Evolutionary conservation across 2,888 invertebrate species (phyloP), one percentile per base, ranked within the genome.

Genomic region (Entomobrya proxima): DNA sequence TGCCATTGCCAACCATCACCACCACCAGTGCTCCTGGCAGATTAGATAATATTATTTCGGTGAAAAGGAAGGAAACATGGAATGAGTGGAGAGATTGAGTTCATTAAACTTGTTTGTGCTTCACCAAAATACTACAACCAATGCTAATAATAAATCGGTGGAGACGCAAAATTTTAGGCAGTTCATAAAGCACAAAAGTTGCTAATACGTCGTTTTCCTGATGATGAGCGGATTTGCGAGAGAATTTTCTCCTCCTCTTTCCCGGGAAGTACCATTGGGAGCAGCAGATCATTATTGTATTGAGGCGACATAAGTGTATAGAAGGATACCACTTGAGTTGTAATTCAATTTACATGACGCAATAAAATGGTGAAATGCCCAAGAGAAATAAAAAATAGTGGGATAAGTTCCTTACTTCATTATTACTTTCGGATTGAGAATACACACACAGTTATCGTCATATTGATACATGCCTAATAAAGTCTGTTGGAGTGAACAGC

Each of bases 281-380:
- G 47, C 3, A 55, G 55, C 4, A 24, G 21, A 55, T 18, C n/a
- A 55, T 40, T 40, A 15, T 40, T 7, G 44, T 11, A 11, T 7
- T 40, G 44, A 40, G 44, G 7, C 7, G 9, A 15, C 15, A 11
- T 40, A 11, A 11, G 44, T 11, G 44, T 15, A 40, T 40, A 11
- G 9, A 11, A 40, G 27, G 24, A 61, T 4, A 24, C 27, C 2
- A 30, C 44, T 69, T n/a, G 2, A 37, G 47, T 44, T 52, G 76
- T 83, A 76, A 83, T 83, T 83, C 76, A 83, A 83, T 83, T 83
- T 83, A 76, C 83, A 83, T 83, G 83, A 67, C 67, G 52, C 83
- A 67, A 83, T 76, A 55, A 69, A 79, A 82, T 67, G 74, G 75
- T 52, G 27, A 76, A 75, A 83, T 83, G 75, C 76, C 67, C 75